Evolutionary conservation across 1,140 invertebrate genomes (phyloP).

Genomic region (Temnothorax curvispinosus): DNA sequence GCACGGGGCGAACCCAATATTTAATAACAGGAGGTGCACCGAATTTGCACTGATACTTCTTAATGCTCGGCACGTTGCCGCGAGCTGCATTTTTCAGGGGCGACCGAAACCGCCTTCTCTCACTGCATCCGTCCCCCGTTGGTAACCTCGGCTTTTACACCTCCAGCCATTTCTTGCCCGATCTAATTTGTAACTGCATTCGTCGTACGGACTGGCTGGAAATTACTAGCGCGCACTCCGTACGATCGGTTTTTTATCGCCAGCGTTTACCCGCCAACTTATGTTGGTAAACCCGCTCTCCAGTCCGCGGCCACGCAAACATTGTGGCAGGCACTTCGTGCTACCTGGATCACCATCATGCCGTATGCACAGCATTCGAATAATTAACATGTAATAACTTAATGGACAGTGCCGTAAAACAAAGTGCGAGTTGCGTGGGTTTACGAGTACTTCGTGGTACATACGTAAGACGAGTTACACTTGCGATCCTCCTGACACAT

Average conservation of each 20-base stretch:
- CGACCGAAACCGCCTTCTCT: constrained; percentile 47
- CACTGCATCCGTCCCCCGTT: not conserved
- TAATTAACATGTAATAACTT: constrained; percentile 59
- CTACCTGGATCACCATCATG: not conserved
- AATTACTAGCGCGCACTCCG: constrained; percentile 3
- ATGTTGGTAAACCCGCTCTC: constrained; percentile 23
- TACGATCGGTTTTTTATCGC: not conserved
- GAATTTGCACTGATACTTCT: constrained; percentile 60
- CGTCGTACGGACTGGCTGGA: not conserved
- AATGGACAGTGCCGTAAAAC: not conserved
- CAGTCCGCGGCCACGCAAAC: not conserved
- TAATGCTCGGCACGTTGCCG: constrained; percentile 16
- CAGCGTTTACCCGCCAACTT: constrained; percentile 1
- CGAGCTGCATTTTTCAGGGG: constrained; percentile 54
- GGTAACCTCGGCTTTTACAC: constrained; percentile 20
- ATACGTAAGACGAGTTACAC: not conserved
- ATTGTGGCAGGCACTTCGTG: constrained; percentile 18
- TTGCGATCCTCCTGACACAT: not conserved
- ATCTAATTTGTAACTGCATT: constrained; percentile 47
- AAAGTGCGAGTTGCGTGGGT: constrained; percentile 9
- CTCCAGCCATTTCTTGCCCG: not conserved
- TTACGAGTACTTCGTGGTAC: not conserved
- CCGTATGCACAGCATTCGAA: constrained; percentile 1
- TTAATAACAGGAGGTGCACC: constrained; percentile 73
- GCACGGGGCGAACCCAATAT: constrained; percentile 32